Evolutionary conservation across 2,797 vertebrate genomes (phyloP).

Genomic region (Malurus splendens): DNA sequence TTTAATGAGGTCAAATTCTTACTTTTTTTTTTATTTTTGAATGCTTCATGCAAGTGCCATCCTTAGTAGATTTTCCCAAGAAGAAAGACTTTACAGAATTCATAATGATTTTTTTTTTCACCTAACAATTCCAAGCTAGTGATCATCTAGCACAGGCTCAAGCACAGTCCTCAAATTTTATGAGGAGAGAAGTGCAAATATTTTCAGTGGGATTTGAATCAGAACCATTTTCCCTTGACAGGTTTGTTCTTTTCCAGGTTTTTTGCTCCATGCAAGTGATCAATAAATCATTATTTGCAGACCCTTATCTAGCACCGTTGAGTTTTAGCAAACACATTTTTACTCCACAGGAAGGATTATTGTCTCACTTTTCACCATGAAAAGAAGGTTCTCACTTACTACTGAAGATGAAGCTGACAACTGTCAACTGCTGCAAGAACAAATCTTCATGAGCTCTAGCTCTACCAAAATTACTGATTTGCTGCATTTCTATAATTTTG

Average conservation of each 20-base stretch:
- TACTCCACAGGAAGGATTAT: neutral
- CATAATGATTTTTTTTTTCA: neutral
- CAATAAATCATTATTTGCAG: neutral
- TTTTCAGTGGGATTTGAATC: neutral
- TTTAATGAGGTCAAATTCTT: neutral
- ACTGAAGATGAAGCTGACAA: neutral
- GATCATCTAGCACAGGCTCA: neutral
- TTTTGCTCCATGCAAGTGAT: neutral
- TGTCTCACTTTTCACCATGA: neutral
- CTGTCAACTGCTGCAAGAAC: neutral
- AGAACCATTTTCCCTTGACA: neutral
- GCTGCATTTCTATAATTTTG: neutral
- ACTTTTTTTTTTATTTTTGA: neutral
- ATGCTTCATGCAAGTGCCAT: neutral
- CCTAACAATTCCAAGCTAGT: neutral
- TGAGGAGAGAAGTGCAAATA: neutral
- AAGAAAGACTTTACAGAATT: neutral
- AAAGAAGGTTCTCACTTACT: neutral
- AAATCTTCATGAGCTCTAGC: neutral
- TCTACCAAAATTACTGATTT: neutral
- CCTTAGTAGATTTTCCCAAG: neutral
- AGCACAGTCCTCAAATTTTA: neutral
- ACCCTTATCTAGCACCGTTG: neutral
- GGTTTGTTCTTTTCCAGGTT: neutral
- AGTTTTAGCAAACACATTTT: neutral